A percentile compares a stretch with the other conserved stretches of the same genome.
Evolutionary conservation across 2,797 vertebrate species (phyloP).

Genomic region (Lacerta bilineata): DNA sequence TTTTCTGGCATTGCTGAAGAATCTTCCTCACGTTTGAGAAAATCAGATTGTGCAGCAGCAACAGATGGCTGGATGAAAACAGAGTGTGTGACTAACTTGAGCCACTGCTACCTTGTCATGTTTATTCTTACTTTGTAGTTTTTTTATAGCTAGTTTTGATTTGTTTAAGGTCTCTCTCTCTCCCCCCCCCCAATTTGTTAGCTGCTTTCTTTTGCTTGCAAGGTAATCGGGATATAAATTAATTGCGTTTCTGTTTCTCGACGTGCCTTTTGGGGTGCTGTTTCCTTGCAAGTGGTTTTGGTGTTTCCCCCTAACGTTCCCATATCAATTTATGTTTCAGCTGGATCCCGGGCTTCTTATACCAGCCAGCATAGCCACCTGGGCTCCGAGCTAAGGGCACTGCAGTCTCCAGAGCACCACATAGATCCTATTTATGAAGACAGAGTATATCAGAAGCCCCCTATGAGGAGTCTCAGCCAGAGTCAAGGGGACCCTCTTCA

Average conservation of each 20-base stretch:
- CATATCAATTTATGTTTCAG: constrained; percentile 67
- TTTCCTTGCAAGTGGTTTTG: background rate
- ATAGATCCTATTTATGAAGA: constrained; percentile 99
- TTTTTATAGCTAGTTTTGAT: constrained; percentile 1
- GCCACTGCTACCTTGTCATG: background rate
- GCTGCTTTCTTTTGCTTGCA: background rate
- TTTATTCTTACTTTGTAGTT: constrained; percentile 41
- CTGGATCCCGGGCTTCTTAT: constrained; percentile 94
- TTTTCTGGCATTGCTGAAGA: constrained; percentile 39
- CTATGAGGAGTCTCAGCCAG: constrained; percentile 98
- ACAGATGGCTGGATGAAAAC: constrained; percentile 32
- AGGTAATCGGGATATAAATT: background rate
- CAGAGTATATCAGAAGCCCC: constrained; percentile 95
- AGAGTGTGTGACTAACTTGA: constrained; percentile 50
- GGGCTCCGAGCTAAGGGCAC: constrained; percentile 90
- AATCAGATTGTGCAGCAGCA: constrained; percentile 49
- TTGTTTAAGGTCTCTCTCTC: background rate
- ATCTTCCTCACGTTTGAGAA: background rate
- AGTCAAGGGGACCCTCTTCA: constrained; percentile 93
- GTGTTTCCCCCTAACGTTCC: constrained; percentile 5
- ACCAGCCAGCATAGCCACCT: constrained; percentile 96
- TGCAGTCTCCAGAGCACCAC: constrained; percentile 97
- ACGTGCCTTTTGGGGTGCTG: background rate
- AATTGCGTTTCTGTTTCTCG: background rate
- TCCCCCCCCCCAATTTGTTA: background rate